Percentiles rank a stretch among this genome's conserved stretches.
Evolutionary conservation across 2,797 vertebrate species (phyloP).

Genomic region (Takifugu rubripes): DNA sequence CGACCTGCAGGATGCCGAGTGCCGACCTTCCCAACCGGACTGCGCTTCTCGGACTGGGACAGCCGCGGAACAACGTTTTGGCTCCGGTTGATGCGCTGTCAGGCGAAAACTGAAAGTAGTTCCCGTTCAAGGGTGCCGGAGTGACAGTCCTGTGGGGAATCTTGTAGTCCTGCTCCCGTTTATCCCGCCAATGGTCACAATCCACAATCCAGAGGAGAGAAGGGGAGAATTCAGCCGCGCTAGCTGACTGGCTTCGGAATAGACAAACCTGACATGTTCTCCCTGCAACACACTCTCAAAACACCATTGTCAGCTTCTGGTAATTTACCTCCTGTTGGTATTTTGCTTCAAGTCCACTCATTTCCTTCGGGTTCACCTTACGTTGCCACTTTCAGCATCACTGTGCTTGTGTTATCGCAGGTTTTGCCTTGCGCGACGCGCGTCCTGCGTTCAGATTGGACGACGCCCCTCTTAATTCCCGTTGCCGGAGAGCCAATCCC

Average conservation of each 20-base stretch:
- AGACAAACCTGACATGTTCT: constrained; percentile 39
- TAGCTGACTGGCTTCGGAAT: constrained; percentile 33
- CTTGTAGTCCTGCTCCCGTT: constrained; percentile 44
- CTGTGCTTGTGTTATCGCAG: constrained; percentile 78
- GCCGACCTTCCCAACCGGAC: constrained; percentile 72
- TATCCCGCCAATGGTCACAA: constrained; percentile 56
- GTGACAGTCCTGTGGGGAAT: constrained; percentile 15
- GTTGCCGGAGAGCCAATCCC: constrained; percentile 80
- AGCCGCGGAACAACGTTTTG: constrained; percentile 77
- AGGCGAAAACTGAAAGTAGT: constrained; percentile 37
- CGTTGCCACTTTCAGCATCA: constrained; percentile 84
- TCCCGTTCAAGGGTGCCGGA: constrained; percentile 16
- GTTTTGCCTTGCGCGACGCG: constrained; percentile 82
- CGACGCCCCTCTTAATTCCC: constrained; percentile 81
- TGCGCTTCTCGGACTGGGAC: constrained; percentile 73
- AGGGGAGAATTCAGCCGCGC: constrained; percentile 38
- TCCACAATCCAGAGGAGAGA: constrained; percentile 58
- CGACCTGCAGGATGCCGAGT: constrained; percentile 70
- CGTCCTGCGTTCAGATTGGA: constrained; percentile 91
- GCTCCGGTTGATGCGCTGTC: constrained; percentile 57
- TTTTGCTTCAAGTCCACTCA: constrained; percentile 57
- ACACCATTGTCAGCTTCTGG: constrained; percentile 50
- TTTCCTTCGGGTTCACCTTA: constrained; percentile 75
- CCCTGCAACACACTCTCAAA: constrained; percentile 15
- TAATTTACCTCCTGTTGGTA: constrained; percentile 70